Evolutionary conservation across 2,113 vertebrate genomes (phyloP).

Genomic region (Turdus rufiventris): DNA sequence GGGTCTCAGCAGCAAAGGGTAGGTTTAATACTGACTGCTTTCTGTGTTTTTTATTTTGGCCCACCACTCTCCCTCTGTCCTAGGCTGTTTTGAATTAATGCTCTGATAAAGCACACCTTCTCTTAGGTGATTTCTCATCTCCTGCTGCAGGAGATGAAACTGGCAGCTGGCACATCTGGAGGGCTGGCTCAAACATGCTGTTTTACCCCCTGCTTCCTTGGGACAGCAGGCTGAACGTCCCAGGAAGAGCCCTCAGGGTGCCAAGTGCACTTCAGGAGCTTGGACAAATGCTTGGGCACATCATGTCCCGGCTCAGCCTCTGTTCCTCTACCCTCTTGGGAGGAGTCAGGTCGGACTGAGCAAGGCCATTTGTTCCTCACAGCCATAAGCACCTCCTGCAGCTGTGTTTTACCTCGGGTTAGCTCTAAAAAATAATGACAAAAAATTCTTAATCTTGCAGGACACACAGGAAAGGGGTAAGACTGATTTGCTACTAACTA

Average conservation of each 20-base stretch:
- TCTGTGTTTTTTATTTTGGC: conserved; percentile 10
- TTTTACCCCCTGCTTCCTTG: background rate
- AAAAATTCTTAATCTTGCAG: background rate
- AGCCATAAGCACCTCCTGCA: background rate
- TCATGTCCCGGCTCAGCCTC: background rate
- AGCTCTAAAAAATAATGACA: background rate
- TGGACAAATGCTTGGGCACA: background rate
- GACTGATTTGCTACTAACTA: background rate
- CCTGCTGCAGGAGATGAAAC: background rate
- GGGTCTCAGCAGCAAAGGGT: conserved; percentile 2
- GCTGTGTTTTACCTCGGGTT: background rate
- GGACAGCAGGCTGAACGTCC: background rate
- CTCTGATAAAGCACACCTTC: background rate
- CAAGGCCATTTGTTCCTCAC: background rate
- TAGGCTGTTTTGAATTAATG: background rate
- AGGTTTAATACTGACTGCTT: background rate
- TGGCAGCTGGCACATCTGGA: background rate
- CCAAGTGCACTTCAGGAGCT: background rate
- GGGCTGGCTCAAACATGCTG: background rate
- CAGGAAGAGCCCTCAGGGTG: fast-evolving
- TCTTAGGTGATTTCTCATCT: background rate
- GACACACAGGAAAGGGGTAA: background rate
- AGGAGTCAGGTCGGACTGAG: background rate
- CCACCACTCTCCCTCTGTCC: background rate
- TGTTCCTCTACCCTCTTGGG: background rate